phyloP scores from a whole-genome alignment of 2,113 vertebrate genomes.

The Pantherophis guttatus region DNA sequence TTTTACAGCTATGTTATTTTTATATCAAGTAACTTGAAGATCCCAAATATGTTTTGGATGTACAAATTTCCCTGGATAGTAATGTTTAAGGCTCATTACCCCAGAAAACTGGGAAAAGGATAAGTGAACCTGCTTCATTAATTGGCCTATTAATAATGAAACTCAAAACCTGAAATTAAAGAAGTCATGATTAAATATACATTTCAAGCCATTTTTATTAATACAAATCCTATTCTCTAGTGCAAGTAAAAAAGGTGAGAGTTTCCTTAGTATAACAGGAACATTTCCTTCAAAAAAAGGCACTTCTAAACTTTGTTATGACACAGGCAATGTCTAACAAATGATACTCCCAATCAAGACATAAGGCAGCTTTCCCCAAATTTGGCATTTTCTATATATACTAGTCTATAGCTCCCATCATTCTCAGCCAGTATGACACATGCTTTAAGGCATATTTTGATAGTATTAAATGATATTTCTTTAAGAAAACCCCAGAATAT shows the following conservation, averaged over 20 bases:
- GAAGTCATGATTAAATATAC: constrained; percentile 49
- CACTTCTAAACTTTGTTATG: background rate
- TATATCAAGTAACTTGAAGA: background rate
- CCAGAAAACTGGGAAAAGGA: constrained; percentile 49
- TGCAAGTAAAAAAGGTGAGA: background rate
- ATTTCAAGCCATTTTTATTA: constrained; percentile 37
- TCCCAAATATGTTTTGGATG: constrained; percentile 42
- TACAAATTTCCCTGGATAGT: constrained; percentile 37
- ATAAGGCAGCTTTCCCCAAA: background rate
- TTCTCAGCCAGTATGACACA: background rate
- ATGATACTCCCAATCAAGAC: constrained; percentile 27
- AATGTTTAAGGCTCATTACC: constrained; percentile 28
- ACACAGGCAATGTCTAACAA: background rate
- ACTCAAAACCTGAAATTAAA: constrained; percentile 59
- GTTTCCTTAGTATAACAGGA: background rate
- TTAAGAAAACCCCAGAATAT: background rate
- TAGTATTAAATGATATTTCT: background rate
- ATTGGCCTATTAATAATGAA: constrained; percentile 36
- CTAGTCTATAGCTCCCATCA: background rate
- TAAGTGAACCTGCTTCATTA: constrained; percentile 56
- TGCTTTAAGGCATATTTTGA: background rate
- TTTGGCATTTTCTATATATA: background rate
- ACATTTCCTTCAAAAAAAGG: background rate
- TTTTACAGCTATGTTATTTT: constrained; percentile 27
- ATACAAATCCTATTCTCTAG: constrained; percentile 18